Evolutionary conservation across 2,797 vertebrate genomes (phyloP).

Genomic region (Centroberyx gerrardi): DNA sequence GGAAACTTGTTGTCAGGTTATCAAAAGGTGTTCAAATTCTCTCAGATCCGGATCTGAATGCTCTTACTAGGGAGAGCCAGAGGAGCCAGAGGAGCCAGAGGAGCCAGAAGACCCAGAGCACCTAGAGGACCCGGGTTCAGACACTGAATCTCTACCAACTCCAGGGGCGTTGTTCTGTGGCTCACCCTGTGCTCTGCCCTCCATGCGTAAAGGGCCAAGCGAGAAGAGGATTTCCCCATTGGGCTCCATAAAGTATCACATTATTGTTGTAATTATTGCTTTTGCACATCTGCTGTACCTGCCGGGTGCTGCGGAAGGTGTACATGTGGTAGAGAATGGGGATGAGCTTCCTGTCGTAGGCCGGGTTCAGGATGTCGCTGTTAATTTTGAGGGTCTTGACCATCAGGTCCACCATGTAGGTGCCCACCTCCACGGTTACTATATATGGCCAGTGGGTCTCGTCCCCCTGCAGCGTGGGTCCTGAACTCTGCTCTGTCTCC

Average conservation of each 20-base stretch:
- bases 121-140: not conserved
- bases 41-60: constrained; percentile 1
- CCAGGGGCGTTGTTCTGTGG: not conserved
- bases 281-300: constrained; percentile 82
- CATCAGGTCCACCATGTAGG: constrained; percentile 90
- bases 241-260: too few species aligned
- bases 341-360: constrained; percentile 79
- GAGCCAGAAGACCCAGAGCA: not conserved
- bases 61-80: constrained; percentile 6
- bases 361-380: constrained; percentile 79
- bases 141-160: not conserved
- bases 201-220: not conserved
- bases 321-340: constrained; percentile 96
- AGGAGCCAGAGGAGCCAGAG: not conserved
- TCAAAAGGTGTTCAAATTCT: constrained; percentile 7
- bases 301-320: constrained; percentile 89
- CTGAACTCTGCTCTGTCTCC: constrained; percentile 80
- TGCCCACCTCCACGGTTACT: constrained; percentile 89
- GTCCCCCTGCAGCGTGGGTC: constrained; percentile 76
- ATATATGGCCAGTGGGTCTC: constrained; percentile 86
- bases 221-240: not conserved
- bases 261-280: not conserved
- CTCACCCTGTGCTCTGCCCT: not conserved
- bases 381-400: constrained; percentile 89
- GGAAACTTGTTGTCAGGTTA: constrained; percentile 38